phyloP scores from a whole-genome alignment of 2,888 invertebrate genomes.

The Ganaspis brasiliensis region DNA sequence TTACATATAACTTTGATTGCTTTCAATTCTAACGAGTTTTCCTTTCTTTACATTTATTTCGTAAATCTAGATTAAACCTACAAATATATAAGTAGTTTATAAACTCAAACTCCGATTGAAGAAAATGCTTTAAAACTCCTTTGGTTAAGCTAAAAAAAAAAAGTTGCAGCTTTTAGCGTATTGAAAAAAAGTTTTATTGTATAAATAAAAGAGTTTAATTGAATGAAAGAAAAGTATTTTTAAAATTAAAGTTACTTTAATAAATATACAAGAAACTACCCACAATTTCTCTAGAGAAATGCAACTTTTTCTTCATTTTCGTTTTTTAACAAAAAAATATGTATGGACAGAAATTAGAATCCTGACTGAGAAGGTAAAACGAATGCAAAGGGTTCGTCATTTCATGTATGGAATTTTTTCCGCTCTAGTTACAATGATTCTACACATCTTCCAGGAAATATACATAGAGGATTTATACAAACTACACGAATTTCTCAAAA shows the following conservation, averaged over 20 bases:
- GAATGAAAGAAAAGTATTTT: background rate
- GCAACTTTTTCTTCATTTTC: background rate
- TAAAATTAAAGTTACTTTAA: background rate
- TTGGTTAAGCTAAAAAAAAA: background rate
- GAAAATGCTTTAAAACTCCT: slow-evolving; percentile 15
- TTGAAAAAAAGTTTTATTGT: background rate
- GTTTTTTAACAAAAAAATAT: background rate
- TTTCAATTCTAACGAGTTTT: background rate
- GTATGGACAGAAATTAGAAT: slow-evolving; percentile 14
- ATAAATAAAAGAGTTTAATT: background rate
- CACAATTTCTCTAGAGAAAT: background rate
- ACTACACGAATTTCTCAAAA: background rate
- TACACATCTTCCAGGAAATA: background rate
- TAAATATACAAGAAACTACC: background rate
- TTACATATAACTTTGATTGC: background rate
- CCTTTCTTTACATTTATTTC: background rate
- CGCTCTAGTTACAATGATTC: slow-evolving; percentile 18
- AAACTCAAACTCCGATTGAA: background rate
- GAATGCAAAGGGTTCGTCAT: background rate
- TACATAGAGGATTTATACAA: background rate
- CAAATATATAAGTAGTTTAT: too few relatives aligned
- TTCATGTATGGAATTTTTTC: slow-evolving; percentile 12
- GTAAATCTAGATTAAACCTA: too few relatives aligned
- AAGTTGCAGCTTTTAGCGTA: too few relatives aligned
- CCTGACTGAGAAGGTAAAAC: background rate